Base-by-base conservation (phyloP, 2,797 vertebrate species). In the Clarias platycephalus region DNA sequence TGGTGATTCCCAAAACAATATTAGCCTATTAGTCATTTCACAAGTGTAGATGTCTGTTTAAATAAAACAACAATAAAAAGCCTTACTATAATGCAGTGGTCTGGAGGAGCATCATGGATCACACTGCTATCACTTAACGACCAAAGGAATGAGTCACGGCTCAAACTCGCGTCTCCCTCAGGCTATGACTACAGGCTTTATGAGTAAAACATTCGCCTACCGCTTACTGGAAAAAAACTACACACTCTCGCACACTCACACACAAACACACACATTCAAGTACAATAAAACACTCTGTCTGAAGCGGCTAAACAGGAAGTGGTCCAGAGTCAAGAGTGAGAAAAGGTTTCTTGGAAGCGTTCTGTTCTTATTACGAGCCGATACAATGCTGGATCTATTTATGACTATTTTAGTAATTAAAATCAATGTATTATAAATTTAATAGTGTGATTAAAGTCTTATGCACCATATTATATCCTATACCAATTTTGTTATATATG, bases 121-220 rank as follows among this genome's bases (percentile, higher is more conserved):
- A 58, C 31, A 26, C 72, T 82, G 75, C 84, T 84, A 85, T 84
- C 80, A 57, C 83, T 88, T 80, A 81, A 60, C 66, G 80, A 75
- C 81, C 83, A 86, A 85, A 58, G 83, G 87, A 83, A 57, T 85
- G 87, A 91, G 88, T 89, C 87, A 88, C 77, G 66, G 71, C 68
- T 62, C 76, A 86, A 82, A 81, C 86, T 82, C 60, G 87, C 57
- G 63, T 80, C 86, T 90, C 88, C 86, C 86, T 84, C 72, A 22
- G 80, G 91, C 84, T 70, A 78, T 80, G 75, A 88, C 79, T 82
- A 64, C 86, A 88, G 86, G 80, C 82, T 90, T 90, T 89, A 91
- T 88, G 88, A 91, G 86, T 85, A 91, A 91, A 89, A 89, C 87
- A 89, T 87, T 91, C 72, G 57, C 31, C 31, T 86, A 71, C 76